phyloP scores from a whole-genome alignment of 1,140 invertebrate genomes.

The Drosophila bocki region DNA sequence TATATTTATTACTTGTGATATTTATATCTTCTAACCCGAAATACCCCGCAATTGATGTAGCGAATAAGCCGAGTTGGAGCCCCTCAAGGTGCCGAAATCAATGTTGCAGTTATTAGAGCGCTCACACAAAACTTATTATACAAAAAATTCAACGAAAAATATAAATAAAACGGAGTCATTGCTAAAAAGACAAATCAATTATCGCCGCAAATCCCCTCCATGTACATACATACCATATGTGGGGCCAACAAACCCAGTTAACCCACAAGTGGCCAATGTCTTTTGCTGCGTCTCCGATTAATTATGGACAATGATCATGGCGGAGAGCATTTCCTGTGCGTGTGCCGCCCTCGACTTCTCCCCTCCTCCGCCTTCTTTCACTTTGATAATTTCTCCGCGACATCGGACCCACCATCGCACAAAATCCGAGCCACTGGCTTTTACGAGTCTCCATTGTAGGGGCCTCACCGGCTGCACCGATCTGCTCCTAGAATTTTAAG shows the following conservation, averaged over 20 bases:
- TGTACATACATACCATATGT: background rate
- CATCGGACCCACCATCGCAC: slow-evolving; percentile 7
- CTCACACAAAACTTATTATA: slow-evolving; percentile 23
- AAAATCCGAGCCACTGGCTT: slow-evolving; percentile 33
- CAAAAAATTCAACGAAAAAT: background rate
- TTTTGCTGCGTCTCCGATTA: slow-evolving; percentile 67
- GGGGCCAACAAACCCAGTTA: slow-evolving; percentile 79
- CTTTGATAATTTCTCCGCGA: slow-evolving; percentile 76
- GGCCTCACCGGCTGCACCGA: slow-evolving; percentile 42
- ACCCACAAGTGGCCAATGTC: slow-evolving; percentile 78
- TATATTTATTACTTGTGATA: too few relatives aligned
- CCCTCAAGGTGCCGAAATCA: slow-evolving; percentile 55
- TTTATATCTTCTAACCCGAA: background rate
- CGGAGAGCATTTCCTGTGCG: slow-evolving; percentile 76
- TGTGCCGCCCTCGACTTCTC: slow-evolving; percentile 22
- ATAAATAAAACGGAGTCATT: slow-evolving; percentile 70
- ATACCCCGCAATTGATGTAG: background rate
- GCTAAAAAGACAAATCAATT: slow-evolving; percentile 71
- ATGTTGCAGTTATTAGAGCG: slow-evolving; percentile 80
- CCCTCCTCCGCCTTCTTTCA: slow-evolving; percentile 46
- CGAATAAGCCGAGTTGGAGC: background rate
- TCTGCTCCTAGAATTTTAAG: slow-evolving; percentile 78
- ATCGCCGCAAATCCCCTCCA: slow-evolving; percentile 3
- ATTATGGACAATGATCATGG: slow-evolving; percentile 79
- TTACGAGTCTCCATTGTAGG: slow-evolving; percentile 26